Conservation (phyloP, 1,140 invertebrate genomes). For the Aphelenchoides besseyi region DNA sequence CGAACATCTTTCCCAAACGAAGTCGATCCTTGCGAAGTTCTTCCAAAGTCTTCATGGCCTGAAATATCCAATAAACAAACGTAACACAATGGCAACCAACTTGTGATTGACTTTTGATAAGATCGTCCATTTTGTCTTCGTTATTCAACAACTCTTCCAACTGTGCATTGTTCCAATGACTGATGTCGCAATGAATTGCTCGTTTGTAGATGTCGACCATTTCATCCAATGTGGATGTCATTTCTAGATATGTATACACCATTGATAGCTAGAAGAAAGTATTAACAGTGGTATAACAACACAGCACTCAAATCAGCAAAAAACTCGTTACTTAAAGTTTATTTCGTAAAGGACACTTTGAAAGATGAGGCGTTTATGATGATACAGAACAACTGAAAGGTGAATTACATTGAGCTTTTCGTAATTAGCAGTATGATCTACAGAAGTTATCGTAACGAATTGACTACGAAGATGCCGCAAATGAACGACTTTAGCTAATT, state of each 20-base stretch:
- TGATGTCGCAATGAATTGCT: not conserved
- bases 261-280: too few relatives aligned
- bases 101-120: not conserved
- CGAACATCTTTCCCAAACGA: not conserved
- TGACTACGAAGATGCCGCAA: too few relatives aligned
- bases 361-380: too few relatives aligned
- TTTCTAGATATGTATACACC: not conserved
- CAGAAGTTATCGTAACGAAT: too few relatives aligned
- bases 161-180: not conserved
- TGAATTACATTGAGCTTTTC: too few relatives aligned
- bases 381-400: too few relatives aligned
- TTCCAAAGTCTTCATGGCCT: not conserved
- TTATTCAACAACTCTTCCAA: conserved; percentile 3
- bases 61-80: not conserved
- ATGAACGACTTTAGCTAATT: too few relatives aligned
- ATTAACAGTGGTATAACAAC: too few relatives aligned
- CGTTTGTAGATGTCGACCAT: not conserved
- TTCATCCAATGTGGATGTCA: not conserved
- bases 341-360: conserved; percentile 1
- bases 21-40: not conserved
- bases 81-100: not conserved
- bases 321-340: too few relatives aligned
- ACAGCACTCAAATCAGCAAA: too few relatives aligned
- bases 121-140: not conserved
- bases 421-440: too few relatives aligned